phyloP scores from a whole-genome alignment of 1,140 invertebrate genomes.

The Drosophila sturtevanti region DNA sequence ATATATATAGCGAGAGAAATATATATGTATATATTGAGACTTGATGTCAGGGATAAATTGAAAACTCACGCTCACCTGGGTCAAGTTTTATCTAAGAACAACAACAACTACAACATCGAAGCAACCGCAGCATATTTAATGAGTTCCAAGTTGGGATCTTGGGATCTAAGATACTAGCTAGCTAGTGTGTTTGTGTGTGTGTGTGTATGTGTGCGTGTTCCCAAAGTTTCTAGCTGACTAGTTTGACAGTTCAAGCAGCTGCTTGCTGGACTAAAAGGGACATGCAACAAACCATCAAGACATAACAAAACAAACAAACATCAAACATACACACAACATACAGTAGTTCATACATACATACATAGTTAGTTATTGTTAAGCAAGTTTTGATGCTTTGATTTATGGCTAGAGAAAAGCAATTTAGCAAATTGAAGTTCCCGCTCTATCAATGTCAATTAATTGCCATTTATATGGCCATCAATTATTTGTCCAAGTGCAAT shows the following conservation, averaged over 20 bases:
- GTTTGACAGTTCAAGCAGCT: slow-evolving; percentile 45
- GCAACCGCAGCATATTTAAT: slow-evolving; percentile 49
- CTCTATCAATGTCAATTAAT: slow-evolving; percentile 75
- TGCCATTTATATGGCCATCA: slow-evolving; percentile 69
- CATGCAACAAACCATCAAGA: slow-evolving; percentile 9
- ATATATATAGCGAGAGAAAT: not conserved
- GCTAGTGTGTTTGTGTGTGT: not conserved
- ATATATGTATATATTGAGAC: not conserved
- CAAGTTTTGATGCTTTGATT: slow-evolving; percentile 60
- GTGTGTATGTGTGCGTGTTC: slow-evolving; percentile 11
- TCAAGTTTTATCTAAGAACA: slow-evolving; percentile 16
- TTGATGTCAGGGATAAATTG: slow-evolving; percentile 47
- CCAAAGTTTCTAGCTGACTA: slow-evolving; percentile 53
- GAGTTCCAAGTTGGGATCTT: slow-evolving; percentile 16
- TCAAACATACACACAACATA: no score
- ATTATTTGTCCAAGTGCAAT: slow-evolving; percentile 46
- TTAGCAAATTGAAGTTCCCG: slow-evolving; percentile 44
- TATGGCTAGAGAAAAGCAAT: slow-evolving; percentile 59
- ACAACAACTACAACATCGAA: no score
- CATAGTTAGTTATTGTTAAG: slow-evolving; percentile 2
- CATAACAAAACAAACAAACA: not conserved
- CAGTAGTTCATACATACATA: no score
- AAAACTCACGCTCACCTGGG: slow-evolving; percentile 38
- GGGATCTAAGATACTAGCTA: no score
- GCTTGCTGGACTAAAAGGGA: slow-evolving; percentile 6